Evolutionary conservation across 2,113 vertebrate species (phyloP), one percentile per base, ranked within the genome.

Genomic region (Lanius ludovicianus): DNA sequence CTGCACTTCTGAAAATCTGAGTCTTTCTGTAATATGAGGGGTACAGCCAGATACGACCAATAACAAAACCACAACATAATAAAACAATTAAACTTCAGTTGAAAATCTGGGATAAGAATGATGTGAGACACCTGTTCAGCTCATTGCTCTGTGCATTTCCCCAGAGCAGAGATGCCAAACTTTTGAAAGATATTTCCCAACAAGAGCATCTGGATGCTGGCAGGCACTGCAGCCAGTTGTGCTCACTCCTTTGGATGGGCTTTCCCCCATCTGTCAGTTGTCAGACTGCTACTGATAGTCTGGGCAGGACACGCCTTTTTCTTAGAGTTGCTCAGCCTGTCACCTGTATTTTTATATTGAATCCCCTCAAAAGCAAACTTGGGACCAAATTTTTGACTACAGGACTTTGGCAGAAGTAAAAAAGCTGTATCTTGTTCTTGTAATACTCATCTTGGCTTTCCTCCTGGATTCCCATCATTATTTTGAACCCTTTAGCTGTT

Each of bases 201-300:
- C 30, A 64, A 33, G 35, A 92, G 39, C 77, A 89, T 83, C 64
- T 90, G 92, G 84, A 60, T 55, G 49, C 42, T 97, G 93, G 91
- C 93, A 91, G 85, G 56, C 3, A 4, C 62, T 62, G 63, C 42
- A 87, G 79, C 67, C 91, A 64, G n/a, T 96, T 95, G 77, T 55
- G 30, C 57, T 90, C 3, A 1, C 31, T 93, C 47, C 84, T 73
- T 94, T 78, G 81, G 78, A 78, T 0, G 4, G 47, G 53, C 47
- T 96, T 92, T 77, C 59, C 44, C 35, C 77, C 95, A 91, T 95
- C 94, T 96, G 92, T 57, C 90, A 44, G 91, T 44, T 1, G 0
- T 93, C 94, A 90, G 79, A 67, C 62, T 60, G 60, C 83, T 80
- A 35, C 75, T 86, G 93, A 86, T 46, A 74, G 59, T 91, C 93